Conservation (phyloP, 2,888 invertebrate genomes). For the Zhengitettix transpicula region DNA sequence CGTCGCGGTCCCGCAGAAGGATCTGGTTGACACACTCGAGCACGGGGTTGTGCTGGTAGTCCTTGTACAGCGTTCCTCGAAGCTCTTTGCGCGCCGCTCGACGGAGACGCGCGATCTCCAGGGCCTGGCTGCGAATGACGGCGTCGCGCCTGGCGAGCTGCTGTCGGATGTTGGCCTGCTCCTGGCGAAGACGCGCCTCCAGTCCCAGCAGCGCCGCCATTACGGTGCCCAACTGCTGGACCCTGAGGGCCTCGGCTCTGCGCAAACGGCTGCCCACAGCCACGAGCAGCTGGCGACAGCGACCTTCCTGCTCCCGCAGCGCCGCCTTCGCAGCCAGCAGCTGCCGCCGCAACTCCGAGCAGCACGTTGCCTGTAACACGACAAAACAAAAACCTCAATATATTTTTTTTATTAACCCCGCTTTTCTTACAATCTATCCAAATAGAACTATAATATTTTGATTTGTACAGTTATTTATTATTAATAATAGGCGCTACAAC, state of each 20-base stretch:
- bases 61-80: slow-evolving; percentile 22
- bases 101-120: neutral
- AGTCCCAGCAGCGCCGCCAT: slow-evolving; percentile 51
- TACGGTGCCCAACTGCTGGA: slow-evolving; percentile 53
- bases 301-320: slow-evolving; percentile 45
- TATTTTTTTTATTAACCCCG: no score
- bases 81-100: slow-evolving; percentile 15
- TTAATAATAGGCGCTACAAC: no score
- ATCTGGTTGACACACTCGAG: slow-evolving; percentile 77
- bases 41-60: slow-evolving; percentile 63
- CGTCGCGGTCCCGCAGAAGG: slow-evolving; percentile 43
- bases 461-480: no score
- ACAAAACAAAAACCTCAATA: neutral
- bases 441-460: no score
- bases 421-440: no score
- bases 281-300: slow-evolving; percentile 49
- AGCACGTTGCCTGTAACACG: slow-evolving; percentile 25
- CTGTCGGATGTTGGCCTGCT: slow-evolving; percentile 52
- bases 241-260: slow-evolving; percentile 43
- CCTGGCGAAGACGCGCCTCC: slow-evolving; percentile 52
- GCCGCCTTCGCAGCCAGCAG: slow-evolving; percentile 49
- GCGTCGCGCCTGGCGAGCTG: slow-evolving; percentile 53
- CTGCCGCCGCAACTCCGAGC: slow-evolving; percentile 47
- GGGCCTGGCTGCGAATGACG: slow-evolving; percentile 37
- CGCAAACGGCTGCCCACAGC: slow-evolving; percentile 43